These are phyloP conservation scores for Phragmatobia fuliginosa DNA, from an alignment of 2,888 invertebrate genomes.

Conservation along the genomic window DNA sequence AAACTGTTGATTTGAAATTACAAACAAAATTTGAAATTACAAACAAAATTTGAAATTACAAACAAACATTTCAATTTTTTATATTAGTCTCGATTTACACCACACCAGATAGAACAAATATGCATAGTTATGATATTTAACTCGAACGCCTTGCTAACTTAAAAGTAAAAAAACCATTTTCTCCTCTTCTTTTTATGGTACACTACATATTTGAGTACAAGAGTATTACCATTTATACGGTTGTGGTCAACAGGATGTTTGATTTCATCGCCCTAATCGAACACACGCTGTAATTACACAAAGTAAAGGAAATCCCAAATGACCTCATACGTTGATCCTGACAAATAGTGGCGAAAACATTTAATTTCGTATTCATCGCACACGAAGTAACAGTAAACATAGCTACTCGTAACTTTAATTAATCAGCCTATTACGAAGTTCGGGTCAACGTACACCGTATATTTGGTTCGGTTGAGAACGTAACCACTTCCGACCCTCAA, in stretches of 20 bases:
- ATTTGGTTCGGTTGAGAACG: neutral
- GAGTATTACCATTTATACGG: no score
- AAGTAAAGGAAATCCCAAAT: neutral
- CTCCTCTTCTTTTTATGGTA: neutral
- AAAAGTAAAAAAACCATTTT: neutral
- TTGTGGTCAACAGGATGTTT: neutral
- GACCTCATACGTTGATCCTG: no score
- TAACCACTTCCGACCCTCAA: slow-evolving; percentile 40
- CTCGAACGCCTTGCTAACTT: no score
- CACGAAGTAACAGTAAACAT: slow-evolving; percentile 15
- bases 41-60: no score
- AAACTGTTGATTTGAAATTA: no score
- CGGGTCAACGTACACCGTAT: slow-evolving; percentile 4
- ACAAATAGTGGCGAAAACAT: neutral
- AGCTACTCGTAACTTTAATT: slow-evolving; percentile 11
- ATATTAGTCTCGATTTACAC: no score
- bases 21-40: no score
- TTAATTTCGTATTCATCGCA: slow-evolving; percentile 7
- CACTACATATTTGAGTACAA: no score
- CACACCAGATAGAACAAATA: no score
- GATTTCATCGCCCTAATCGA: neutral
- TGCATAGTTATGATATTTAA: no score
- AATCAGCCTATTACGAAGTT: slow-evolving; percentile 7
- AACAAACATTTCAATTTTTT: no score
- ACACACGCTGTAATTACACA: neutral